phyloP scores from a whole-genome alignment of 2,113 vertebrate species.

The Halcyon senegalensis region DNA sequence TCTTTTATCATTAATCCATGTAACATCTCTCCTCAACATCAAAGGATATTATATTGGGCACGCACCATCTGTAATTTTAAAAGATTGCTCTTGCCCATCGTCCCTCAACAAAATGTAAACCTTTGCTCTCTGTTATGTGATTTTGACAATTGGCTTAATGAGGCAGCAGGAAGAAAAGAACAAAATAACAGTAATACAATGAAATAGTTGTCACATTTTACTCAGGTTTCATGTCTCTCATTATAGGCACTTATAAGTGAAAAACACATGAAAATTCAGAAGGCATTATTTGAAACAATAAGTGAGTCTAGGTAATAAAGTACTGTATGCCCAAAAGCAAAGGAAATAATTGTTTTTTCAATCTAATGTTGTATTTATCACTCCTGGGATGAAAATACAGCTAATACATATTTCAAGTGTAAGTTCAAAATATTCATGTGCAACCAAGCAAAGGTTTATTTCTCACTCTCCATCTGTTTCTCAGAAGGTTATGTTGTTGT shows the following conservation, averaged over 20 bases:
- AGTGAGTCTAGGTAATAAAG: constrained; percentile 34
- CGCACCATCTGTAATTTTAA: neutral
- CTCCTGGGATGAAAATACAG: constrained; percentile 36
- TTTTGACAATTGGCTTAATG: neutral
- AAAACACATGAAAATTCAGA: constrained; percentile 20
- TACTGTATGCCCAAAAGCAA: constrained; percentile 46
- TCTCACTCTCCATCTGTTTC: constrained; percentile 40
- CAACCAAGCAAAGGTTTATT: constrained; percentile 46
- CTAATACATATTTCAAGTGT: constrained; percentile 55
- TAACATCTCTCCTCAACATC: neutral
- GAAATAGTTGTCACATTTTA: constrained; percentile 19
- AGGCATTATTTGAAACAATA: constrained; percentile 28
- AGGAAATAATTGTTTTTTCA: constrained; percentile 58
- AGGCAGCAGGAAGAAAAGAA: neutral
- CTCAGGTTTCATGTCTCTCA: neutral
- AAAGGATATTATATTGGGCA: neutral
- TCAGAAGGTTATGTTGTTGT: constrained; percentile 27
- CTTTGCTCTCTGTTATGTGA: neutral
- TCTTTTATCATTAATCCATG: neutral
- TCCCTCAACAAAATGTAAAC: neutral
- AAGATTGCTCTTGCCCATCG: neutral
- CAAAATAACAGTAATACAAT: neutral
- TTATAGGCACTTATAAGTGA: constrained; percentile 15
- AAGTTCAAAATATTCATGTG: constrained; percentile 57
- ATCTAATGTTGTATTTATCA: constrained; percentile 41